A percentile compares a stretch with the other conserved stretches of the same genome.
These are phyloP conservation scores for Galerucella pusilla DNA, from an alignment of 2,888 invertebrate species.

Conservation along the genomic window DNA sequence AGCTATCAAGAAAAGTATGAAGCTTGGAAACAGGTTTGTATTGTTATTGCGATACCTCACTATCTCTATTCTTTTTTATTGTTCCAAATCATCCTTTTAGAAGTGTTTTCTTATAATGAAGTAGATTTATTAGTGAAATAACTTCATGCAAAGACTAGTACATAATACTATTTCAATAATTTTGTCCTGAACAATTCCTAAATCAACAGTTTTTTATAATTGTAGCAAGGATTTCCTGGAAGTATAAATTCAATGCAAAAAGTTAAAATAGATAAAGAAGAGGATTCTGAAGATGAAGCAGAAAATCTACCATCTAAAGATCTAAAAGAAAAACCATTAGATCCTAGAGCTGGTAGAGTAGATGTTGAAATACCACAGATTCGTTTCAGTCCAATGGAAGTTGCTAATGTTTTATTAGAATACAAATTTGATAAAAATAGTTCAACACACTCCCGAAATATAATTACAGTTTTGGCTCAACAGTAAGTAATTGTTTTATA, in stretches of 20 bases:
- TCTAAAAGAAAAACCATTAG: slow-evolving; percentile 63
- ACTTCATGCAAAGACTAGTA: too few relatives aligned
- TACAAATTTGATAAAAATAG: slow-evolving; percentile 67
- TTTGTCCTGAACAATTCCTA: background rate
- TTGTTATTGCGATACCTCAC: background rate
- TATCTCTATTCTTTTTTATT: too few relatives aligned
- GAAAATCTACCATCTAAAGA: slow-evolving; percentile 29
- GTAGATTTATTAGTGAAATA: too few relatives aligned
- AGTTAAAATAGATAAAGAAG: slow-evolving; percentile 58
- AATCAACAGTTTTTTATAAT: slow-evolving; percentile 13
- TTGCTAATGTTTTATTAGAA: slow-evolving; percentile 69
- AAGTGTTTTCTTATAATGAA: background rate
- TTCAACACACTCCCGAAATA: slow-evolving; percentile 70
- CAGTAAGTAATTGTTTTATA: slow-evolving; percentile 62
- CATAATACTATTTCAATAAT: too few relatives aligned
- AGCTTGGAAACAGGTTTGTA: slow-evolving; percentile 75
- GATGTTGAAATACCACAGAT: slow-evolving; percentile 79
- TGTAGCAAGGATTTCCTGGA: slow-evolving; percentile 78
- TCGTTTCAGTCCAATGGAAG: slow-evolving; percentile 70
- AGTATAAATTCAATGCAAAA: slow-evolving; percentile 74
- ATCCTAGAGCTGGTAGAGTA: slow-evolving; percentile 85
- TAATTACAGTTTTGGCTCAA: slow-evolving; percentile 67
- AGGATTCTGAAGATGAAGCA: slow-evolving; percentile 42
- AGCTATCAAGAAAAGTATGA: slow-evolving; percentile 74
- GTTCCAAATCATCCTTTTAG: background rate